A percentile compares a stretch with the other conserved stretches of the same genome.
phyloP scores from a whole-genome alignment of 2,113 vertebrate genomes.

The Poeciliopsis occidentalis region DNA sequence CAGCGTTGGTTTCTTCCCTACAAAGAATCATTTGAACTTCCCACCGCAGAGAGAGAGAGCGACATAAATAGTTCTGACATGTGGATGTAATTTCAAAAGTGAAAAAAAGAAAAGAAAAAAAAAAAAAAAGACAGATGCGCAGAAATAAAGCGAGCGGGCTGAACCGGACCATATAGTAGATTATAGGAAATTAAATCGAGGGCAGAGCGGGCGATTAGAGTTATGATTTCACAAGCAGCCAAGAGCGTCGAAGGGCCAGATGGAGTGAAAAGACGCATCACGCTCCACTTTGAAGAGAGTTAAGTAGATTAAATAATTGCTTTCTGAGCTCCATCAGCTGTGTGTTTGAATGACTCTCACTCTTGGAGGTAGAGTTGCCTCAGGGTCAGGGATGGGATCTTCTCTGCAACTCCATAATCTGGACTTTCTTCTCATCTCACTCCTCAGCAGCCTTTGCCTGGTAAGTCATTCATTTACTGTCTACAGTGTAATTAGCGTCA shows the following conservation, averaged over 20 bases:
- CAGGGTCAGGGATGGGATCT: slow-evolving; percentile 87
- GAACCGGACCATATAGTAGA: slow-evolving; percentile 66
- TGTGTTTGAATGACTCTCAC: slow-evolving; percentile 50
- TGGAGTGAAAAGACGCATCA: slow-evolving; percentile 61
- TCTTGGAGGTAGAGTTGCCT: slow-evolving; percentile 77
- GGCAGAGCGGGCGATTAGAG: slow-evolving; percentile 69
- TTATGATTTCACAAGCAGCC: slow-evolving; percentile 72
- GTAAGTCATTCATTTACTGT: slow-evolving; percentile 79
- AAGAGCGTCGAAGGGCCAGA: slow-evolving; percentile 63
- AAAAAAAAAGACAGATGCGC: slow-evolving; percentile 75
- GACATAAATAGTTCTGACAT: slow-evolving; percentile 88
- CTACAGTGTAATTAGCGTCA: not conserved
- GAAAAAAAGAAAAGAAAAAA: slow-evolving; percentile 1
- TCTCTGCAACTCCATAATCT: slow-evolving; percentile 83
- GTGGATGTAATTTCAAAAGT: slow-evolving; percentile 92
- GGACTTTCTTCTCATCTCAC: slow-evolving; percentile 85
- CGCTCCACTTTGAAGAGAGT: slow-evolving; percentile 61
- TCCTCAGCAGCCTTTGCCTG: slow-evolving; percentile 83
- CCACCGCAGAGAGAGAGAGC: slow-evolving; percentile 81
- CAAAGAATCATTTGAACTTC: slow-evolving; percentile 90
- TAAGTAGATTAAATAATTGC: slow-evolving; percentile 61
- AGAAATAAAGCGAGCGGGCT: slow-evolving; percentile 73
- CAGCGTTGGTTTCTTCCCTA: slow-evolving; percentile 82
- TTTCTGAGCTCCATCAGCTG: slow-evolving; percentile 51
- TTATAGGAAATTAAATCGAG: slow-evolving; percentile 69